Evolutionary conservation across 2,113 vertebrate genomes (phyloP).

Genomic region (Psilopsiagon aurifrons): DNA sequence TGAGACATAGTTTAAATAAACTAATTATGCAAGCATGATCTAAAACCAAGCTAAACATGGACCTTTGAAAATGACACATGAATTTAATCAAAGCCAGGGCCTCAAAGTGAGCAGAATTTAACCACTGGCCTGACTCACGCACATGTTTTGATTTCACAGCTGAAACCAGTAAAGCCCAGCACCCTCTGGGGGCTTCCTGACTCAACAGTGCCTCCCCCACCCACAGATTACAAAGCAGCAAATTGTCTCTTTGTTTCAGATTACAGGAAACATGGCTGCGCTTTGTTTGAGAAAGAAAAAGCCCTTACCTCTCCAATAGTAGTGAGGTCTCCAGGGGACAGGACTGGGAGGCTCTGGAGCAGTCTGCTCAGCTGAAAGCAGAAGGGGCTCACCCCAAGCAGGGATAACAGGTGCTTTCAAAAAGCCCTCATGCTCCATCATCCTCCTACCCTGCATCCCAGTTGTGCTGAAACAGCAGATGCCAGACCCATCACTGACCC

Average conservation of each 20-base stretch:
- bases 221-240: slow-evolving; percentile 57
- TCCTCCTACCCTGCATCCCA: not conserved
- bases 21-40: slow-evolving; percentile 81
- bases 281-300: slow-evolving; percentile 49
- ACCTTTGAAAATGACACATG: slow-evolving; percentile 78
- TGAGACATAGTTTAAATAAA: slow-evolving; percentile 83
- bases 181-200: slow-evolving; percentile 43
- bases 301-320: slow-evolving; percentile 23
- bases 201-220: slow-evolving; percentile 5
- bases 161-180: slow-evolving; percentile 70
- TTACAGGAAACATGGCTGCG: slow-evolving; percentile 54
- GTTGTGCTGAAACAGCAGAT: not conserved
- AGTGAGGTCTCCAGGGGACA: not conserved
- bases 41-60: slow-evolving; percentile 75
- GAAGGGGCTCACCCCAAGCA: not conserved
- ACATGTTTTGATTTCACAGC: slow-evolving; percentile 64
- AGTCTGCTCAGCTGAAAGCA: not conserved
- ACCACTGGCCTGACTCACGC: slow-evolving; percentile 65
- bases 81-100: slow-evolving; percentile 81
- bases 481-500: not conserved
- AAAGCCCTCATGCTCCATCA: not conserved
- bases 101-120: slow-evolving; percentile 74
- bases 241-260: slow-evolving; percentile 48
- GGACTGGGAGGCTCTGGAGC: not conserved
- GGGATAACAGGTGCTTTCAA: not conserved